phyloP scores from a whole-genome alignment of 2,797 vertebrate genomes.

The Thripadectes ignobilis region DNA sequence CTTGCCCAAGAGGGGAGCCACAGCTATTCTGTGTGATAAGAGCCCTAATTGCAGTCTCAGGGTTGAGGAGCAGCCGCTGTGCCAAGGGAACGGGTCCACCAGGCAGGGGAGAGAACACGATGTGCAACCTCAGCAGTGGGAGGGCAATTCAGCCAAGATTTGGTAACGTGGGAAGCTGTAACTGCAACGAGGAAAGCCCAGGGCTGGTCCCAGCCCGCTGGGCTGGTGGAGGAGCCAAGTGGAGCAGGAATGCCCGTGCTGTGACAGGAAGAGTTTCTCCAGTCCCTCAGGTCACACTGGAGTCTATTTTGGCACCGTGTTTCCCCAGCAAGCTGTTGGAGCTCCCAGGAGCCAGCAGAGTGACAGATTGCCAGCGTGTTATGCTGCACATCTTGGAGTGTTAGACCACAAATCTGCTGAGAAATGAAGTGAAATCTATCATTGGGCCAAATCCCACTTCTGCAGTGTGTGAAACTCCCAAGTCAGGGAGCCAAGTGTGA shows the following conservation, averaged over 20 bases:
- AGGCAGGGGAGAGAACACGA: background rate
- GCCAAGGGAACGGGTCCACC: background rate
- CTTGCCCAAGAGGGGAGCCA: background rate
- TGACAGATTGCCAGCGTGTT: conserved; percentile 45
- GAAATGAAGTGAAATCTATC: conserved; percentile 1
- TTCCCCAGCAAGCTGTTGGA: conserved; percentile 31
- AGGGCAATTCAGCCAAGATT: background rate
- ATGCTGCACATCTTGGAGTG: conserved; percentile 51
- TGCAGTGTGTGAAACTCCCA: background rate
- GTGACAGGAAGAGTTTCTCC: background rate
- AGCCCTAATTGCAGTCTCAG: background rate
- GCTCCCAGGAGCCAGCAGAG: conserved; percentile 40
- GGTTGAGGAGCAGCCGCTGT: background rate
- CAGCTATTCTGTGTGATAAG: conserved; percentile 30
- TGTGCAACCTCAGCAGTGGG: background rate
- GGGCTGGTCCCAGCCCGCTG: background rate
- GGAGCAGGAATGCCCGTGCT: background rate
- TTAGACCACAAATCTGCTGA: conserved; percentile 67
- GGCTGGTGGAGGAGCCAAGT: background rate
- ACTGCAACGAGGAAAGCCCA: background rate
- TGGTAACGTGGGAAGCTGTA: background rate
- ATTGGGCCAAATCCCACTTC: background rate
- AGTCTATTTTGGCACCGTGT: background rate
- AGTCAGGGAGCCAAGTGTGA: background rate
- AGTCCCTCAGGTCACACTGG: background rate